A percentile compares a stretch with the other conserved stretches of the same genome.
phyloP scores from a whole-genome alignment of 2,797 vertebrate genomes.

The Lithobates pipiens region DNA sequence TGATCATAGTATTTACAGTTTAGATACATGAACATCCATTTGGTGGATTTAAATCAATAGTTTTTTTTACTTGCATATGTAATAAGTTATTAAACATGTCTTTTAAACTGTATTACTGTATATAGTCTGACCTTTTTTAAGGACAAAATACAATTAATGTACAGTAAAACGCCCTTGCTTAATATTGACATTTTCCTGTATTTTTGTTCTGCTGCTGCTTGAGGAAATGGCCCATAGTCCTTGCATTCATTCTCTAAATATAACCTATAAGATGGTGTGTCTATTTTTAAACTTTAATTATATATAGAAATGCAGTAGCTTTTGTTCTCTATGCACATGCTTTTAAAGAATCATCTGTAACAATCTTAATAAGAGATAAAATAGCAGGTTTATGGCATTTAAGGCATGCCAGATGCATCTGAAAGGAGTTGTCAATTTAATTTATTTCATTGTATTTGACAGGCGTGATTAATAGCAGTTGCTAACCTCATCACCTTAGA shows the following conservation, averaged over 20 bases:
- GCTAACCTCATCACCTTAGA: background rate
- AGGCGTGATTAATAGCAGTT: background rate
- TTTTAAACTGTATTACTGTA: too few species aligned
- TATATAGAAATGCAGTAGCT: background rate
- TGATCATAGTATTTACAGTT: too few species aligned
- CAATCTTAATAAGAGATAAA: background rate
- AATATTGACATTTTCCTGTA: too few species aligned
- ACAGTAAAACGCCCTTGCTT: too few species aligned
- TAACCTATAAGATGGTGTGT: background rate
- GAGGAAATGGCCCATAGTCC: background rate
- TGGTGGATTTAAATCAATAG: too few species aligned
- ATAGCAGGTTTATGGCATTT: background rate
- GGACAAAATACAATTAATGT: too few species aligned
- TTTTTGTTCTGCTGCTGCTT: too few species aligned
- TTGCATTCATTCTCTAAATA: background rate
- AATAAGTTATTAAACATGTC: too few species aligned
- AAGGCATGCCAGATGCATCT: background rate
- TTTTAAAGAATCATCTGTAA: background rate
- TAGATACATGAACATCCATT: too few species aligned
- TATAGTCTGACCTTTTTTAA: too few species aligned
- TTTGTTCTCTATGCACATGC: constrained; percentile 1
- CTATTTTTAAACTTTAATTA: background rate
- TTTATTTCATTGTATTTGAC: constrained; percentile 5
- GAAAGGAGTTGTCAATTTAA: background rate
- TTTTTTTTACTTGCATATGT: too few species aligned